phyloP scores from a whole-genome alignment of 2,113 vertebrate genomes.

The Panthera leo region DNA sequence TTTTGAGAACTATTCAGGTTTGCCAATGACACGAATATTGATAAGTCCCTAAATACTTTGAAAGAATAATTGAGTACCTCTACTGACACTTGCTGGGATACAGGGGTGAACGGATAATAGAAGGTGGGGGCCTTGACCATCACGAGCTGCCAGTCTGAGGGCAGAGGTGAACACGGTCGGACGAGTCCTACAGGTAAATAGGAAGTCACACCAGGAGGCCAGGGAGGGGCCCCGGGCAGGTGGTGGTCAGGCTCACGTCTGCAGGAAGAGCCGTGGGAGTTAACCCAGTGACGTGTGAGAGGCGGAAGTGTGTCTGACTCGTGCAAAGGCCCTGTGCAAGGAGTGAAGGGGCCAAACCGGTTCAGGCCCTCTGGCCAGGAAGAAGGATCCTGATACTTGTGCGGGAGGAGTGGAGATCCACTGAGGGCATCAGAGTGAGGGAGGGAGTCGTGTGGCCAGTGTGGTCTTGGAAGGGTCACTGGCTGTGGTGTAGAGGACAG shows the following conservation, averaged over 20 bases:
- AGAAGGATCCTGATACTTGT: background rate
- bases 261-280: background rate
- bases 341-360: no score
- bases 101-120: background rate
- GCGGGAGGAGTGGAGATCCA: background rate
- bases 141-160: background rate
- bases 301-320: background rate
- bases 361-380: background rate
- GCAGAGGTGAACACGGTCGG: rapidly evolving
- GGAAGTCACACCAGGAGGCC: background rate
- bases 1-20: background rate
- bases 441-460: rapidly evolving
- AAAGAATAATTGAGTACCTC: background rate
- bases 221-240: background rate
- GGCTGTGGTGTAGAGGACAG: no score
- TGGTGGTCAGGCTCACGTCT: no score
- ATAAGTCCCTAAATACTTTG: background rate
- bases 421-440: background rate
- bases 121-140: background rate
- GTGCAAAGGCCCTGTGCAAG: background rate
- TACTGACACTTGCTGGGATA: background rate
- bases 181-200: no score
- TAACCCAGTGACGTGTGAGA: background rate
- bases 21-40: background rate
- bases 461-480: rapidly evolving